phyloP scores from a whole-genome alignment of 2,797 vertebrate species.

The Allobates femoralis region DNA sequence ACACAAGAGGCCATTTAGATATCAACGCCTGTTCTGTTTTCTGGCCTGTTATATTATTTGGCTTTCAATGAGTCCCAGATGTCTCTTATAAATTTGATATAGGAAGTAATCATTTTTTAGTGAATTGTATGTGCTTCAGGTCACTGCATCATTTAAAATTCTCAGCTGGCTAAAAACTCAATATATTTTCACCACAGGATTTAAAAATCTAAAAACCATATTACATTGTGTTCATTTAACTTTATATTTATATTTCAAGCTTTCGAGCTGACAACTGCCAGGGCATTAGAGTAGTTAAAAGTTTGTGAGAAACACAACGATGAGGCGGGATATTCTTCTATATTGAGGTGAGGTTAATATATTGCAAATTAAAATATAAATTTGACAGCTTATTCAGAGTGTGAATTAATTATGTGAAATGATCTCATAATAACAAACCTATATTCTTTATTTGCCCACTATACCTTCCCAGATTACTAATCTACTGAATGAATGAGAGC shows the following conservation, averaged over 20 bases:
- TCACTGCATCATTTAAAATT: slow-evolving; percentile 61
- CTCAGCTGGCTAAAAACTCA: slow-evolving; percentile 52
- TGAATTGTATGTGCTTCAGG: slow-evolving; percentile 56
- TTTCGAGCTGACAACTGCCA: slow-evolving; percentile 14
- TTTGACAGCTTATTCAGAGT: slow-evolving; percentile 21
- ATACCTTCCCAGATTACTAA: slow-evolving; percentile 48
- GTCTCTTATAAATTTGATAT: slow-evolving; percentile 61
- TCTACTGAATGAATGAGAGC: slow-evolving; percentile 19
- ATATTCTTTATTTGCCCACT: slow-evolving; percentile 31
- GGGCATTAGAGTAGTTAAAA: slow-evolving; percentile 11
- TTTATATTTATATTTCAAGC: slow-evolving; percentile 20
- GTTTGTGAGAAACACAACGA: background rate
- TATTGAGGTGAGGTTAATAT: slow-evolving; percentile 23
- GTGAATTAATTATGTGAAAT: slow-evolving; percentile 35
- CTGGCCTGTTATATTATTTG: slow-evolving; percentile 61
- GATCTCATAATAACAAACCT: slow-evolving; percentile 38
- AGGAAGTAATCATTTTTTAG: slow-evolving; percentile 56
- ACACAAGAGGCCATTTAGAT: slow-evolving; percentile 60
- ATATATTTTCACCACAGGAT: slow-evolving; percentile 46
- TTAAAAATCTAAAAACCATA: slow-evolving; percentile 46
- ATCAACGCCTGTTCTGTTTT: slow-evolving; percentile 55
- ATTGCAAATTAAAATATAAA: slow-evolving; percentile 16
- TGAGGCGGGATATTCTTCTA: background rate
- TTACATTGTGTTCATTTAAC: slow-evolving; percentile 22
- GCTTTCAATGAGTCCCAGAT: slow-evolving; percentile 59